These are phyloP conservation scores for Athetis lepigone DNA, from an alignment of 2,888 invertebrate species.

Conservation along the genomic window DNA sequence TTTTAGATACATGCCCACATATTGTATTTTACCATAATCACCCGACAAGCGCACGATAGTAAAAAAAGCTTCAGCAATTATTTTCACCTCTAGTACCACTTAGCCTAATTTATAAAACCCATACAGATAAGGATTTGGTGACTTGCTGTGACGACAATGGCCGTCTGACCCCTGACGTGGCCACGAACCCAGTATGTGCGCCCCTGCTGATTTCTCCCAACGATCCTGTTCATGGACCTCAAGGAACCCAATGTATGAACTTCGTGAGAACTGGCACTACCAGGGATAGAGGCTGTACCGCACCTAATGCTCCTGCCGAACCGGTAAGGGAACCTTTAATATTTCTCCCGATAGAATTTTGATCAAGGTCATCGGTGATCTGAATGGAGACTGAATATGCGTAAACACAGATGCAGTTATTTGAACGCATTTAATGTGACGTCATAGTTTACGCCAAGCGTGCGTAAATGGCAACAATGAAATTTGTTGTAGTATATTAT, in stretches of 20 bases:
- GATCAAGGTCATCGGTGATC: too few species aligned
- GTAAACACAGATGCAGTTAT: too few species aligned
- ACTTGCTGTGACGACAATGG: conserved; percentile 84
- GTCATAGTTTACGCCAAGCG: too few species aligned
- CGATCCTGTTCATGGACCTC: conserved; percentile 85
- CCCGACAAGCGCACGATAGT: background rate
- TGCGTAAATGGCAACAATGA: too few species aligned
- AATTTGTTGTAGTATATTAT: too few species aligned
- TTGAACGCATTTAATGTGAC: too few species aligned
- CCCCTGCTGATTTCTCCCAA: conserved; percentile 81
- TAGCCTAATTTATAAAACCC: background rate
- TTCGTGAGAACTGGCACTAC: conserved; percentile 93
- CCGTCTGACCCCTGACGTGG: conserved; percentile 72
- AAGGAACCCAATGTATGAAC: conserved; percentile 92
- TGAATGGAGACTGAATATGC: too few species aligned
- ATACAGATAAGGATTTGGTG: conserved; percentile 77
- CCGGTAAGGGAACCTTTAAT: conserved; percentile 88
- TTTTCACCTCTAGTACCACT: background rate
- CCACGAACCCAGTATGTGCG: conserved; percentile 80
- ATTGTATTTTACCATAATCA: too few species aligned
- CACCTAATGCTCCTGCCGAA: conserved; percentile 92
- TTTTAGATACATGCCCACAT: too few species aligned
- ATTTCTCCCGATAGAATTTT: too few species aligned
- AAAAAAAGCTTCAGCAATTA: conserved; percentile 25
- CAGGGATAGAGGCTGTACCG: conserved; percentile 92